phyloP scores from a whole-genome alignment of 2,888 invertebrate species.

The Aphodius granarius region DNA sequence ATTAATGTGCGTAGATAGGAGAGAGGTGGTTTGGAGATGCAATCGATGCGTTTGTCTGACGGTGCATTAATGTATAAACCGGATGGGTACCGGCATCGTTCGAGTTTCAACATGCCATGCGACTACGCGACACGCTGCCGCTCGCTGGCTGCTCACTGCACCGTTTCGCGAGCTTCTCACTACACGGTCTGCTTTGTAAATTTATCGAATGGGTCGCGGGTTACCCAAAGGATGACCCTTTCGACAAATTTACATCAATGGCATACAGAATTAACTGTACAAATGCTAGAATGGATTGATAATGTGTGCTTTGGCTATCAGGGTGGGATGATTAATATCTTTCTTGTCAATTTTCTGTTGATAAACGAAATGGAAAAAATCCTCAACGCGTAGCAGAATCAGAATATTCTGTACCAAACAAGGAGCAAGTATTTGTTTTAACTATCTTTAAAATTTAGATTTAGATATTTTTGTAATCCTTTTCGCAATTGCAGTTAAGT shows the following conservation, averaged over 20 bases:
- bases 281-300: not conserved
- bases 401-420: too few relatives aligned
- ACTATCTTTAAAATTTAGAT: too few relatives aligned
- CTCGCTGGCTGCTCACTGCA: not conserved
- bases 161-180: conserved; percentile 1
- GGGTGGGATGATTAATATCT: too few relatives aligned
- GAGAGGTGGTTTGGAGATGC: not conserved
- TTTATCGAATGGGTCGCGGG: not conserved
- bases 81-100: conserved; percentile 5
- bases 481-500: too few relatives aligned
- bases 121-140: not conserved
- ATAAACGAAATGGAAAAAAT: too few relatives aligned
- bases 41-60: conserved; percentile 5
- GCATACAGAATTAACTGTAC: not conserved
- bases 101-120: not conserved
- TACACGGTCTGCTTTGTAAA: not conserved
- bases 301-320: not conserved
- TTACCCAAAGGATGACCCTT: not conserved
- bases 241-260: not conserved
- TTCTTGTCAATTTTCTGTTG: too few relatives aligned
- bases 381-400: too few relatives aligned
- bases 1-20: conserved; percentile 1
- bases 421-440: too few relatives aligned
- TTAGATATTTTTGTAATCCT: too few relatives aligned
- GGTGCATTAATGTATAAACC: conserved; percentile 5